Percentiles rank a stretch among this genome's conserved stretches.
Evolutionary conservation across 2,797 vertebrate species (phyloP).

Genomic region (Nothura maculosa): DNA sequence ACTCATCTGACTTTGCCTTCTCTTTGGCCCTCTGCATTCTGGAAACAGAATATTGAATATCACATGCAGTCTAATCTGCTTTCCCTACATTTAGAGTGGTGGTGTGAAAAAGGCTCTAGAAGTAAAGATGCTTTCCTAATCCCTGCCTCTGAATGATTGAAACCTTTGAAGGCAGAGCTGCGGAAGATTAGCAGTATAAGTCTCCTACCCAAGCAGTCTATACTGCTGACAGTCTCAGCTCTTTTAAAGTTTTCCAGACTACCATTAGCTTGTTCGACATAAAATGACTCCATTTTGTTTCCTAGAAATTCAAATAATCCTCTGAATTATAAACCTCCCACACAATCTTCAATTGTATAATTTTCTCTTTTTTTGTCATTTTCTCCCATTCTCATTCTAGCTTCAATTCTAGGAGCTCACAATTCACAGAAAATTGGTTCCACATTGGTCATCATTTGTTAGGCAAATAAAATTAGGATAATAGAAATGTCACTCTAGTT

Average conservation of each 20-base stretch:
- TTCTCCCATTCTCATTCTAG: not conserved
- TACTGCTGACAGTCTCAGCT: not conserved
- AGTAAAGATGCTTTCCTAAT: not conserved
- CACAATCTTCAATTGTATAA: not conserved
- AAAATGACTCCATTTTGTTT: rapidly evolving
- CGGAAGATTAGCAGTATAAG: not conserved
- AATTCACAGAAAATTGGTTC: not conserved
- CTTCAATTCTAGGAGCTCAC: not conserved
- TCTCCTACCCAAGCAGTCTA: not conserved
- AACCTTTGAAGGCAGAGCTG: not conserved
- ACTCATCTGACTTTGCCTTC: not conserved
- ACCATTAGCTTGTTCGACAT: not conserved
- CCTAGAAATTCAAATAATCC: not conserved
- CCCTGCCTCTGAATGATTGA: not conserved
- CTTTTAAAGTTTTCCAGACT: not conserved
- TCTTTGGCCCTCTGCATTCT: not conserved
- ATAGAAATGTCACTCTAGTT: not conserved
- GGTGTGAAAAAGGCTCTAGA: not conserved
- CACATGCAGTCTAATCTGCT: not conserved
- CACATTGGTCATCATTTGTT: not conserved
- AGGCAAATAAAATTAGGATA: not conserved
- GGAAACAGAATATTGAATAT: not conserved
- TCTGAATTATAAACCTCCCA: not conserved
- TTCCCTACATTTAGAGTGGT: rapidly evolving
- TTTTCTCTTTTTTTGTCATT: not conserved